Evolutionary conservation across 2,113 vertebrate genomes (phyloP).

Genomic region (Lepisosteus osseus): DNA sequence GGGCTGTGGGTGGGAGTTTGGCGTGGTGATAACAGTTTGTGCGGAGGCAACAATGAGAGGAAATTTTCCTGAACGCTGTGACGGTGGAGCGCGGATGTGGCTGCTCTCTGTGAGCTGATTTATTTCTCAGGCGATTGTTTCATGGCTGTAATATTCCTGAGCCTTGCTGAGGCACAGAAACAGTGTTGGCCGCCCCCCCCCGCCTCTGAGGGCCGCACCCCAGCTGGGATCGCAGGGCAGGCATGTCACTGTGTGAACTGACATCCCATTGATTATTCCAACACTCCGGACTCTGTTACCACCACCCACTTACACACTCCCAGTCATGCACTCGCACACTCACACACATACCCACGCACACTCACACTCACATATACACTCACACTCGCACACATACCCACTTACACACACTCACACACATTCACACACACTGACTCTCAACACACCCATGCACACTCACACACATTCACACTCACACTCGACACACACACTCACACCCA

Average conservation of each 20-base stretch:
- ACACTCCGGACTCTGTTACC: background rate
- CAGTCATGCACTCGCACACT: conserved; percentile 24
- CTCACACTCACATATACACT: conserved; percentile 26
- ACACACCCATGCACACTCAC: conserved; percentile 12
- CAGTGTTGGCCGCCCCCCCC: too few relatives aligned
- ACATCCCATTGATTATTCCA: conserved; percentile 52
- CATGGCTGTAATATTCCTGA: too few relatives aligned
- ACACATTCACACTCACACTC: conserved; percentile 3
- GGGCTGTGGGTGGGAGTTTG: conserved; percentile 23
- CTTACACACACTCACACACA: conserved; percentile 20
- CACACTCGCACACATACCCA: background rate
- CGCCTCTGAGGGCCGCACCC: too few relatives aligned
- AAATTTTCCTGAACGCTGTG: conserved; percentile 42
- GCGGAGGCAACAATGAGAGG: conserved; percentile 64
- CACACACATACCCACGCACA: conserved; percentile 8
- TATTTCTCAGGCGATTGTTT: too few relatives aligned
- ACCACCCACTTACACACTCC: conserved; percentile 30
- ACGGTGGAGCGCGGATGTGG: conserved; percentile 31
- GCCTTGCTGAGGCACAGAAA: too few relatives aligned
- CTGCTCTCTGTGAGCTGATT: conserved; percentile 1
- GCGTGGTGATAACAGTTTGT: conserved; percentile 50
- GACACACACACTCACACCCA: conserved; percentile 40
- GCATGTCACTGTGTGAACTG: too few relatives aligned
- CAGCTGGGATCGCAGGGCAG: too few relatives aligned
- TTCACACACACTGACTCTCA: conserved; percentile 24